Evolutionary conservation across 2,888 invertebrate genomes (phyloP).

Genomic region (Amphipoea oculea): DNA sequence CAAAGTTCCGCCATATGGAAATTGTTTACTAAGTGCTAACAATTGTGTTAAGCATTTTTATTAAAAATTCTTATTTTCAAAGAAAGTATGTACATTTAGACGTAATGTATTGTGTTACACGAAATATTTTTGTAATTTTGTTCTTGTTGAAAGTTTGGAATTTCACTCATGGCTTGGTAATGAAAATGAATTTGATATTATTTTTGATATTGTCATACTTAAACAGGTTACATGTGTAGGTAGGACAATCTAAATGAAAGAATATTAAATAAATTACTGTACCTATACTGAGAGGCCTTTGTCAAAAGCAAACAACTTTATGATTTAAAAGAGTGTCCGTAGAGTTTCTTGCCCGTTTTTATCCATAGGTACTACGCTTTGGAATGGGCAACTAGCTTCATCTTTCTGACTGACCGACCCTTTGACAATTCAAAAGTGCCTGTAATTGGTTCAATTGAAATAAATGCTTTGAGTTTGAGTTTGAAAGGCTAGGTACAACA

Average conservation of each 20-base stretch:
- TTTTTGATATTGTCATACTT: neutral
- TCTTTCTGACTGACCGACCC: too few species aligned
- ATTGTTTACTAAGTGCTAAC: constrained; percentile 73
- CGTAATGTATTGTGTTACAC: constrained; percentile 25
- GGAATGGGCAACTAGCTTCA: too few species aligned
- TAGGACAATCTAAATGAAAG: neutral
- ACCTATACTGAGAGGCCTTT: neutral
- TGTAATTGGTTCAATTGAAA: too few species aligned
- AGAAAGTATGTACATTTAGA: constrained; percentile 43
- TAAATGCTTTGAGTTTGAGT: too few species aligned
- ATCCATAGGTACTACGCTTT: too few species aligned
- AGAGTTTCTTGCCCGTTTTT: too few species aligned
- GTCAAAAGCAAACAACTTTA: too few species aligned
- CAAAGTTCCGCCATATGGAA: constrained; percentile 70
- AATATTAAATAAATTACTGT: neutral
- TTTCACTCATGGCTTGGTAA: constrained; percentile 8
- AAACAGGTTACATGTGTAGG: neutral
- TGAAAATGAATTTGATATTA: constrained; percentile 16
- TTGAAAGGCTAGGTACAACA: too few species aligned
- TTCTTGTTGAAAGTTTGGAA: constrained; percentile 32
- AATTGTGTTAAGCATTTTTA: constrained; percentile 66
- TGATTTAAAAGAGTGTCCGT: too few species aligned
- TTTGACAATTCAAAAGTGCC: too few species aligned
- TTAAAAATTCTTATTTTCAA: constrained; percentile 57
- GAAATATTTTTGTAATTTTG: constrained; percentile 37